Conservation (phyloP, 2,113 vertebrate species). For the Dolichallabes microphthalmus region DNA sequence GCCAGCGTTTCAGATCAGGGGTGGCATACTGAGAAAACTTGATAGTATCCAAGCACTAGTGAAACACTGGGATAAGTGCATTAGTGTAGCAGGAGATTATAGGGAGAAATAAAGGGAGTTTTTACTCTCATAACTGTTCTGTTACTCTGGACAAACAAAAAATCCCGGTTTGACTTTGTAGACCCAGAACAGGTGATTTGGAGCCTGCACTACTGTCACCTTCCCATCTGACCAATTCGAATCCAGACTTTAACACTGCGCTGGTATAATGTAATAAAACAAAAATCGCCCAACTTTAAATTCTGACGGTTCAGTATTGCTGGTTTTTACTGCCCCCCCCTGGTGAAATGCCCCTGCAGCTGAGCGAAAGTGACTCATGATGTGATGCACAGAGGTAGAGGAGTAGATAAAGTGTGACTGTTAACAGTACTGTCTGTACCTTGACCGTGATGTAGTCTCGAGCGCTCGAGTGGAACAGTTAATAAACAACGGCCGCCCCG, state of each 20-base stretch:
- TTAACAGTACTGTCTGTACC: not conserved
- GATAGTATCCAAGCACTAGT: no score
- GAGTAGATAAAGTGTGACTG: not conserved
- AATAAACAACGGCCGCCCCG: not conserved
- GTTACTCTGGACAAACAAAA: no score
- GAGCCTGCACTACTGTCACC: not conserved
- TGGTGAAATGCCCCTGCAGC: not conserved
- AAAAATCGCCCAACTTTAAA: not conserved
- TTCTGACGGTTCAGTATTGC: not conserved
- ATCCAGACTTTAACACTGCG: not conserved
- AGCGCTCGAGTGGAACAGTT: not conserved
- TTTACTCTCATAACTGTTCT: no score
- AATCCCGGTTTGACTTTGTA: no score
- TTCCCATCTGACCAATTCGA: not conserved
- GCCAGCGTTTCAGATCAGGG: no score
- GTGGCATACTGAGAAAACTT: no score
- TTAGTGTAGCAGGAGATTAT: no score
- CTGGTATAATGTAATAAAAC: not conserved
- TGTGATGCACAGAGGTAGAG: not conserved
- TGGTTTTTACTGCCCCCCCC: constrained; percentile 18
- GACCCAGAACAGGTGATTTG: not conserved
- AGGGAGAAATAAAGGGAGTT: no score
- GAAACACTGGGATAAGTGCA: no score
- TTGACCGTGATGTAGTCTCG: not conserved
- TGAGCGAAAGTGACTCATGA: not conserved